Conservation (phyloP, 2,113 vertebrate species). For the Hippocampus mohnikei region DNA sequence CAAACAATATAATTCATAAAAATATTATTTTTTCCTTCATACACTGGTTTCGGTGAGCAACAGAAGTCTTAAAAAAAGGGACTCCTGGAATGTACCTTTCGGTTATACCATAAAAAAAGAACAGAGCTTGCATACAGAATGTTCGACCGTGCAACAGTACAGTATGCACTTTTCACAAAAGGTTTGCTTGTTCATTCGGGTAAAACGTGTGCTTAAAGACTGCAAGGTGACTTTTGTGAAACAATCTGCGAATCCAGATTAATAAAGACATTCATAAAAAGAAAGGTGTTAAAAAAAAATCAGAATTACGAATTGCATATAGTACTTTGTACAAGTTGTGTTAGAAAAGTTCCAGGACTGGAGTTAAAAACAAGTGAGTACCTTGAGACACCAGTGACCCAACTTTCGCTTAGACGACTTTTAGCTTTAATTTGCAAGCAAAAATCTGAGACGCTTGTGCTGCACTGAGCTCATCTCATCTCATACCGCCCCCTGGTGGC, state of each 20-base stretch:
- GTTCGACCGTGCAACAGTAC: background rate
- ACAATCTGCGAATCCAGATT: slow-evolving; percentile 1
- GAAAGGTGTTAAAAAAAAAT: slow-evolving; percentile 19
- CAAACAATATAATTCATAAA: slow-evolving; percentile 38
- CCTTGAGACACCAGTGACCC: background rate
- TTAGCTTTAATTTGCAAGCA: too few relatives aligned
- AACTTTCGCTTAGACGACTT: background rate
- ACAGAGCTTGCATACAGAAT: slow-evolving; percentile 12
- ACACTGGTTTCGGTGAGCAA: slow-evolving; percentile 21
- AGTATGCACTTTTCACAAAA: background rate
- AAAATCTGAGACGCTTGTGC: too few relatives aligned
- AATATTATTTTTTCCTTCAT: slow-evolving; percentile 60
- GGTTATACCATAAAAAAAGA: slow-evolving; percentile 35
- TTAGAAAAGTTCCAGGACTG: background rate
- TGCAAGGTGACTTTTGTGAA: slow-evolving; percentile 17
- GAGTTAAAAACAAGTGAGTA: background rate
- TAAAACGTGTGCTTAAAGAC: background rate
- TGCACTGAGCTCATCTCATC: too few relatives aligned
- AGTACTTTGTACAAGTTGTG: background rate
- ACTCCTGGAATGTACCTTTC: slow-evolving; percentile 54
- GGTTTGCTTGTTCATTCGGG: background rate
- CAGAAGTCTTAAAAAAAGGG: slow-evolving; percentile 23
- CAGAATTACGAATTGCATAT: background rate
- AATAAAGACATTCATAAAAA: slow-evolving; percentile 12
- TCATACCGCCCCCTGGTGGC: background rate